Conservation (phyloP, 2,888 invertebrate species). For the Chrysodeixis includens region DNA sequence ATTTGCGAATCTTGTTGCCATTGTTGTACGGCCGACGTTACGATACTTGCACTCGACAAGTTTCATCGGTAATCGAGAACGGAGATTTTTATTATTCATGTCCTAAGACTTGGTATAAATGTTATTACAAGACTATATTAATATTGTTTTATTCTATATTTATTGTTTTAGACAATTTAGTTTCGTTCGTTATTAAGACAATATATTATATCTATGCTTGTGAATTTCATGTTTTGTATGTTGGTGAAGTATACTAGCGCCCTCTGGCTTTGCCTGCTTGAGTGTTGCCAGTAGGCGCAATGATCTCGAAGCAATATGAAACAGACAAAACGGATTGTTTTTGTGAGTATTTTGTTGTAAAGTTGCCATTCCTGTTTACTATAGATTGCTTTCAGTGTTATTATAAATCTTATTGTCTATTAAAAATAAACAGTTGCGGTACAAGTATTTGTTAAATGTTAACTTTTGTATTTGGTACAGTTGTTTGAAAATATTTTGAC, state of each 20-base stretch:
- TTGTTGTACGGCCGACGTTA: background rate
- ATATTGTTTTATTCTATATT: slow-evolving; percentile 41
- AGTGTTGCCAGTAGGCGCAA: slow-evolving; percentile 47
- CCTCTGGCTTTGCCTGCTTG: slow-evolving; percentile 35
- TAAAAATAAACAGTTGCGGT: background rate
- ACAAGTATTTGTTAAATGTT: slow-evolving; percentile 4
- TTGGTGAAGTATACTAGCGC: slow-evolving; percentile 36
- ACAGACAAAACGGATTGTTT: slow-evolving; percentile 41
- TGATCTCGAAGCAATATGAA: slow-evolving; percentile 53
- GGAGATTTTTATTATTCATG: slow-evolving; percentile 28
- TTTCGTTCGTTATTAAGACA: slow-evolving; percentile 2
- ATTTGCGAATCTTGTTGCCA: background rate
- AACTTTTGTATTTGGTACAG: background rate
- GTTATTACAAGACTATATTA: slow-evolving; percentile 46
- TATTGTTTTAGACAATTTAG: slow-evolving; percentile 29
- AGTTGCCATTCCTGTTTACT: slow-evolving; percentile 3
- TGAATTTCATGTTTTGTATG: slow-evolving; percentile 38
- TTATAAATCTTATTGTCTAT: background rate
- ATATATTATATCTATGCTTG: slow-evolving; percentile 28
- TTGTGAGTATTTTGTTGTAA: slow-evolving; percentile 31
- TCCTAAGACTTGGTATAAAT: slow-evolving; percentile 44
- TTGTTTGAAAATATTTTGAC: background rate
- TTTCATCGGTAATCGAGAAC: slow-evolving; percentile 14
- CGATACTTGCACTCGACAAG: slow-evolving; percentile 12
- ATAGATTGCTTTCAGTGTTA: slow-evolving; percentile 4